Evolutionary conservation across 2,113 vertebrate species (phyloP).

Genomic region (Octodon degus): DNA sequence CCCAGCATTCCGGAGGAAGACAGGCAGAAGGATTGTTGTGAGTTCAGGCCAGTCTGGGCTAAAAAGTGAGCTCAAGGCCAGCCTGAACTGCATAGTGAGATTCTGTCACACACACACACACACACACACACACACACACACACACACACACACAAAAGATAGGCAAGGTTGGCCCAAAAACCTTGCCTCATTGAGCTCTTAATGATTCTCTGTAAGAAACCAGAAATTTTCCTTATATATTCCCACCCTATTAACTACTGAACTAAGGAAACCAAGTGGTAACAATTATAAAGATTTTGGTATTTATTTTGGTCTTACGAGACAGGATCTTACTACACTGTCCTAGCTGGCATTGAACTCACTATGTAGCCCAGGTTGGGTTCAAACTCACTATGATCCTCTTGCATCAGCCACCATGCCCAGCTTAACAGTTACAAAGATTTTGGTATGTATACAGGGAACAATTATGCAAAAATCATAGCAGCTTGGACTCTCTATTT

Average conservation of each 20-base stretch:
- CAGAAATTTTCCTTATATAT: background rate
- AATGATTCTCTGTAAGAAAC: conserved; percentile 33
- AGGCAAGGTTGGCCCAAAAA: conserved; percentile 38
- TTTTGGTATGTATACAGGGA: background rate
- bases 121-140: no score
- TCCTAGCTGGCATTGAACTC: background rate
- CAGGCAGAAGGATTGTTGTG: no score
- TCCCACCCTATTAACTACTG: background rate
- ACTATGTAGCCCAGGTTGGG: background rate
- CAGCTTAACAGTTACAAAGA: background rate
- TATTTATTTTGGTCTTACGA: background rate
- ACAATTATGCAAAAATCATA: conserved; percentile 35
- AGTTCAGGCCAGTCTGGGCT: no score
- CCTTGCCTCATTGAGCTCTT: background rate
- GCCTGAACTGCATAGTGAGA: no score
- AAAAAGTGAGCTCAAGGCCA: no score
- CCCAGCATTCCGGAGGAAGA: no score
- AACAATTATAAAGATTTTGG: conserved; percentile 47
- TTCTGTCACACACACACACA: no score
- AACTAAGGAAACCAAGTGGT: conserved; percentile 24
- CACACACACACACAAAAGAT: background rate
- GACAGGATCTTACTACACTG: background rate
- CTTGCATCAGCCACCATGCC: background rate
- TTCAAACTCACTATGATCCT: background rate
- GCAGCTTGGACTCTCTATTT: background rate